phyloP scores from a whole-genome alignment of 2,113 vertebrate species.

The Thalassoma bifasciatum region DNA sequence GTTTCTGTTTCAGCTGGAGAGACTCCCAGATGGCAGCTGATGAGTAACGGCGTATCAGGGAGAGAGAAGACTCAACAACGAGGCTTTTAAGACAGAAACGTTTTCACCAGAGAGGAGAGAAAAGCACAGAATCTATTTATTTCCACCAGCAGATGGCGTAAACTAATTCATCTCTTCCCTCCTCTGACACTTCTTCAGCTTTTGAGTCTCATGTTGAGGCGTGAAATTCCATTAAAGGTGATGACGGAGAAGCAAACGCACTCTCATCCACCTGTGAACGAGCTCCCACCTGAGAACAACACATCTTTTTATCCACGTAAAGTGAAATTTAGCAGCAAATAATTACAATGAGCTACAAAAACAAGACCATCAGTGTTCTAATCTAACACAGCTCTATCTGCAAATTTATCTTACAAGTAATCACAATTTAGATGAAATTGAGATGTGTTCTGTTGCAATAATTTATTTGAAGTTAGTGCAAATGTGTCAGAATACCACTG shows the following conservation, averaged over 20 bases:
- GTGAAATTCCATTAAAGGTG: conserved; percentile 44
- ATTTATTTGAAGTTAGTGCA: no score
- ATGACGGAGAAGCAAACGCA: conserved; percentile 1
- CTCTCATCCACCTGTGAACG: background rate
- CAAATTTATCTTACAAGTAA: no score
- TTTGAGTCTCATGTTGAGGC: conserved; percentile 13
- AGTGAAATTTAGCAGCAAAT: no score
- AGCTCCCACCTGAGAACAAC: background rate
- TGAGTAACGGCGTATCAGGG: background rate
- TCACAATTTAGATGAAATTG: no score
- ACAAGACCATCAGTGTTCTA: no score
- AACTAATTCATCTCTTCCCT: background rate
- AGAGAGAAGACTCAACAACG: background rate
- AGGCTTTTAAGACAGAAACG: background rate
- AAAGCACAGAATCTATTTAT: background rate
- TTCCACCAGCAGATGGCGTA: background rate
- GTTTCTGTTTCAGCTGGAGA: conserved; percentile 18
- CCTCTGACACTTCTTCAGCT: background rate
- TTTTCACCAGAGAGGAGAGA: background rate
- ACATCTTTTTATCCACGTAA: background rate
- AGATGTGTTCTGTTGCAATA: no score
- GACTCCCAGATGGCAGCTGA: conserved; percentile 9
- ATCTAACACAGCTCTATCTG: no score
- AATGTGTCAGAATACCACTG: no score
- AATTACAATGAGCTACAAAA: no score